Percentiles rank a stretch among this genome's conserved stretches.
Conservation (phyloP, 1,140 invertebrate species). For the Zaprionus kolodkinae region DNA sequence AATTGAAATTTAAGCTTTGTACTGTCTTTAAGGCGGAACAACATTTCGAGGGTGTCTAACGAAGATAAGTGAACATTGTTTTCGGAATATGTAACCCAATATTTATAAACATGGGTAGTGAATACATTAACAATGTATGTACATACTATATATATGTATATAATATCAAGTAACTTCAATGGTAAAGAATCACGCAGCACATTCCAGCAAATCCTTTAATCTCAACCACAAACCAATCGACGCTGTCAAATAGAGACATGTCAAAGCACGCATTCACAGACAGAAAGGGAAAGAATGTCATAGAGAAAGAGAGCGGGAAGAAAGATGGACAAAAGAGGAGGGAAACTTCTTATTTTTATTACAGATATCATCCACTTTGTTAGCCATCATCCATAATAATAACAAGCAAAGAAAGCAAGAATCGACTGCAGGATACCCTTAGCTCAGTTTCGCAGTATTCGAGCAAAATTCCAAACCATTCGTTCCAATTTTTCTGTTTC, state of each 20-base stretch:
- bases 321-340: neutral
- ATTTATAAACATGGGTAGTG: neutral
- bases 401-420: neutral
- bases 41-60: neutral
- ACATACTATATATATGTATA: neutral
- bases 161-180: constrained; percentile 27
- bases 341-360: constrained; percentile 19
- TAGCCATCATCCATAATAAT: constrained; percentile 23
- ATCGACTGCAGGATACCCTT: neutral
- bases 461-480: no score
- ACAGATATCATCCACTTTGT: constrained; percentile 19
- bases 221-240: constrained; percentile 28
- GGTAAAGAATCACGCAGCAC: constrained; percentile 10
- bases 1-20: constrained; percentile 44
- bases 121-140: neutral
- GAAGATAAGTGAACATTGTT: neutral
- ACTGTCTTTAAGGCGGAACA: neutral
- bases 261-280: neutral
- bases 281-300: neutral
- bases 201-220: constrained; percentile 34
- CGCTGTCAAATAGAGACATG: constrained; percentile 1
- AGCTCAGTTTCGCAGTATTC: no score
- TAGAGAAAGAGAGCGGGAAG: neutral
- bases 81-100: constrained; percentile 1
- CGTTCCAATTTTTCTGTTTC: no score